Evolutionary conservation across 1,140 invertebrate species (phyloP).

Genomic region (Panonychus citri): DNA sequence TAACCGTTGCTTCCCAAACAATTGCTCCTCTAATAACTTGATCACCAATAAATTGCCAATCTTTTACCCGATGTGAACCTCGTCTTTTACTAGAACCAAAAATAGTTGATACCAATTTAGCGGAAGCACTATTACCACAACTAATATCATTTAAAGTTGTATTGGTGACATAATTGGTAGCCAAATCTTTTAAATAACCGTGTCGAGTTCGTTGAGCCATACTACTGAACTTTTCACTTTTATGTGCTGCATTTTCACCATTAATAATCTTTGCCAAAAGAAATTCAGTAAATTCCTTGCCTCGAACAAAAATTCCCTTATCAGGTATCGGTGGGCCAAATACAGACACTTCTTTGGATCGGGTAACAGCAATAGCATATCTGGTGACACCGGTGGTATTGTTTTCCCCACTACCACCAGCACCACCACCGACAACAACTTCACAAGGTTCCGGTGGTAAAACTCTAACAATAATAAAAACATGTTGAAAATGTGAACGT

Average conservation of each 20-base stretch:
- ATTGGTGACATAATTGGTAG: slow-evolving; percentile 56
- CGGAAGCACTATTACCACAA: not conserved
- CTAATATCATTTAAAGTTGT: slow-evolving; percentile 39
- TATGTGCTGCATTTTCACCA: slow-evolving; percentile 85
- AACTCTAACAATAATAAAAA: slow-evolving; percentile 75
- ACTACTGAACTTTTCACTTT: slow-evolving; percentile 84
- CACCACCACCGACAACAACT: slow-evolving; percentile 50
- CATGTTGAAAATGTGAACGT: slow-evolving; percentile 86
- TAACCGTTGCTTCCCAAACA: slow-evolving; percentile 32
- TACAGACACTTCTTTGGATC: slow-evolving; percentile 81
- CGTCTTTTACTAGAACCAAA: slow-evolving; percentile 3
- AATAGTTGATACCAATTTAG: slow-evolving; percentile 5
- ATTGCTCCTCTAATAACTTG: slow-evolving; percentile 39
- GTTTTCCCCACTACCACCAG: slow-evolving; percentile 16
- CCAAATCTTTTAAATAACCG: slow-evolving; percentile 74
- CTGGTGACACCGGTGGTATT: not conserved
- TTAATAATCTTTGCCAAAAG: slow-evolving; percentile 89
- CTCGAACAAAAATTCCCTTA: slow-evolving; percentile 58
- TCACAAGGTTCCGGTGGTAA: not conserved
- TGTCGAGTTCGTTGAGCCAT: slow-evolving; percentile 88
- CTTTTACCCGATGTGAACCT: not conserved
- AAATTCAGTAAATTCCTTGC: slow-evolving; percentile 73
- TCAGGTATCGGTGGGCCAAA: slow-evolving; percentile 80
- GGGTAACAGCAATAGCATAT: slow-evolving; percentile 57
- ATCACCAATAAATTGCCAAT: slow-evolving; percentile 29